Evolutionary conservation across 2,113 vertebrate species (phyloP).

Genomic region (Haliaeetus leucogaster): DNA sequence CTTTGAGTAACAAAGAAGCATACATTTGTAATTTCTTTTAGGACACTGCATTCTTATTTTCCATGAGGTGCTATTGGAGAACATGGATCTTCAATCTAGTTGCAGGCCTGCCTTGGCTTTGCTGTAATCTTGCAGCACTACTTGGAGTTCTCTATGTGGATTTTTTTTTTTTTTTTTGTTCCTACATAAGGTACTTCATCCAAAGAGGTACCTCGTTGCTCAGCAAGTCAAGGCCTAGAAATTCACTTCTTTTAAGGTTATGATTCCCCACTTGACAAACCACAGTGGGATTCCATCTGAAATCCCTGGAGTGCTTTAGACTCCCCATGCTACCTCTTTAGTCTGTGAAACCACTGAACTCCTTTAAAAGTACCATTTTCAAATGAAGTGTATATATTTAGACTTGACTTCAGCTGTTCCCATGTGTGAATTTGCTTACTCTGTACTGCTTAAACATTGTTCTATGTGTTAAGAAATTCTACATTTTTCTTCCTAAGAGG

Average conservation of each 20-base stretch:
- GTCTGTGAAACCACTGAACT: conserved; percentile 54
- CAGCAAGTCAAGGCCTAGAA: conserved; percentile 42
- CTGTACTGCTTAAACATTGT: conserved; percentile 55
- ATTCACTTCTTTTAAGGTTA: conserved; percentile 49
- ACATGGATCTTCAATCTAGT: neutral
- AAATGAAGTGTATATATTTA: conserved; percentile 38
- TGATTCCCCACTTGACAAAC: conserved; percentile 5
- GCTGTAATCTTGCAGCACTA: neutral
- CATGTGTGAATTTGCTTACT: conserved; percentile 45
- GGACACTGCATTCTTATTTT: neutral
- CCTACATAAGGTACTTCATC: neutral
- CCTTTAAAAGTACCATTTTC: conserved; percentile 42
- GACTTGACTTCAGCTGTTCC: conserved; percentile 25
- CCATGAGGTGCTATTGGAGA: neutral
- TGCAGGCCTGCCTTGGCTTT: neutral
- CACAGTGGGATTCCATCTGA: conserved; percentile 45
- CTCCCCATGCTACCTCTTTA: conserved; percentile 24
- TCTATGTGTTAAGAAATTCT: conserved; percentile 24
- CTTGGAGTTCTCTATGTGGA: neutral
- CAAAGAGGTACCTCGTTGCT: conserved; percentile 28
- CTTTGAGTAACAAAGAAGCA: neutral
- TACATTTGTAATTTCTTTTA: neutral
- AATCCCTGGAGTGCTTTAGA: conserved; percentile 56
- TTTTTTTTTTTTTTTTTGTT: conserved; percentile 1
- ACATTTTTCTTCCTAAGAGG: conserved; percentile 19